Evolutionary conservation across 1,140 invertebrate genomes (phyloP).

Genomic region (Zaprionus lachaisei): DNA sequence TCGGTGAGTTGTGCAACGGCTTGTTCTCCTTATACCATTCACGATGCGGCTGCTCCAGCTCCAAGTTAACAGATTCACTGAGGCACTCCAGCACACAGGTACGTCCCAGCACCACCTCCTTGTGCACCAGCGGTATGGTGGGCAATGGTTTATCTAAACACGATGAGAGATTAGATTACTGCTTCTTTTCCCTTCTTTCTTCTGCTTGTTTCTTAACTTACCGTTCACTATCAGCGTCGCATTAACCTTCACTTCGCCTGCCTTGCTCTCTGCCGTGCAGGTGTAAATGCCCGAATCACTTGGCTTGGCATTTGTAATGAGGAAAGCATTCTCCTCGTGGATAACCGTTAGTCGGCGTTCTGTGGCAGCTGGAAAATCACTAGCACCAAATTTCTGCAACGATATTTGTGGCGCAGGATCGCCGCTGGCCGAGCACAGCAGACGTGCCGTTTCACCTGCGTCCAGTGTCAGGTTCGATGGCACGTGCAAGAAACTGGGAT

Average conservation of each 20-base stretch:
- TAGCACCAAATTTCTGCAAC: conserved; percentile 97
- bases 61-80: conserved; percentile 87
- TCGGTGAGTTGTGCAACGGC: conserved; percentile 86
- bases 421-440: conserved; percentile 96
- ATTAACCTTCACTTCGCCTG: conserved; percentile 94
- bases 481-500: conserved; percentile 93
- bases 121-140: conserved; percentile 92
- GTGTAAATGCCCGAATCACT: conserved; percentile 96
- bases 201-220: conserved; percentile 77
- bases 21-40: conserved; percentile 95
- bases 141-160: conserved; percentile 89
- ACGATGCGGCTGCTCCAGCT: conserved; percentile 89
- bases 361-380: conserved; percentile 96
- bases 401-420: conserved; percentile 95
- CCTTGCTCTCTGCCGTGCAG: conserved; percentile 96
- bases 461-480: conserved; percentile 93
- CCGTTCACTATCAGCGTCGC: conserved; percentile 94
- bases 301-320: conserved; percentile 95
- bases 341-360: conserved; percentile 97
- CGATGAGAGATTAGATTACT: not conserved
- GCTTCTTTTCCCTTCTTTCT: not conserved
- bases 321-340: conserved; percentile 95
- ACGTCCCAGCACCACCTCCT: conserved; percentile 91
- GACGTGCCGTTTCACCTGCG: conserved; percentile 92
- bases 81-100: conserved; percentile 95